Percentiles rank a stretch among this genome's conserved stretches.
Evolutionary conservation across 2,113 vertebrate species (phyloP).

Genomic region (Pandion haliaetus): DNA sequence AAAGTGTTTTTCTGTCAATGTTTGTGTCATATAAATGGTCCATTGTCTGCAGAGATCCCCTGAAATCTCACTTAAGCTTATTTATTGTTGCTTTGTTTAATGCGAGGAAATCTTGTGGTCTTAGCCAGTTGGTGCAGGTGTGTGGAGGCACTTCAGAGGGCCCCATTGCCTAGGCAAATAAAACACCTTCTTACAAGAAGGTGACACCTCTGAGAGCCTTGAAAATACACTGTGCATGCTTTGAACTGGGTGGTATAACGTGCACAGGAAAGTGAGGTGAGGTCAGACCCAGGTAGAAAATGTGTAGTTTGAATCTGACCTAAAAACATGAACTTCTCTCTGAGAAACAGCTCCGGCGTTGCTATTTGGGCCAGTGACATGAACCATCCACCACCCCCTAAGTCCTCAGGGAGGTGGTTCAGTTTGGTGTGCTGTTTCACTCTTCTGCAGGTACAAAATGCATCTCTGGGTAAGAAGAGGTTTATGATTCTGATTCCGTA

Average conservation of each 20-base stretch:
- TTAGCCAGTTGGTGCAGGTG: background rate
- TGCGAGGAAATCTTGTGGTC: background rate
- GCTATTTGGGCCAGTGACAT: background rate
- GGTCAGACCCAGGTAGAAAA: background rate
- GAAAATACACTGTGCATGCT: background rate
- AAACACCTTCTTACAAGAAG: background rate
- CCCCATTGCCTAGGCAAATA: background rate
- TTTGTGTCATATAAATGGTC: background rate
- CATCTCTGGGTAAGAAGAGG: background rate
- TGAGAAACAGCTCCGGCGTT: background rate
- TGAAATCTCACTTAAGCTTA: slow-evolving; percentile 8
- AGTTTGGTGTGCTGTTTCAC: background rate
- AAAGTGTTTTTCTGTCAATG: background rate
- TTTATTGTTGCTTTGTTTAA: slow-evolving; percentile 28
- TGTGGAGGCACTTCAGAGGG: background rate
- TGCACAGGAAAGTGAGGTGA: background rate
- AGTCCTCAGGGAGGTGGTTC: background rate
- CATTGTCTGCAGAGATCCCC: background rate
- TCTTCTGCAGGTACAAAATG: background rate
- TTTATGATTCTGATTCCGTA: background rate
- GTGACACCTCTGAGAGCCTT: background rate
- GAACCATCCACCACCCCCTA: background rate
- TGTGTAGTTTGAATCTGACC: background rate
- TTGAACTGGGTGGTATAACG: background rate
- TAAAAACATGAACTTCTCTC: background rate